These are phyloP conservation scores for Nannoperca australis DNA, from an alignment of 2,797 vertebrate species.

Conservation along the genomic window DNA sequence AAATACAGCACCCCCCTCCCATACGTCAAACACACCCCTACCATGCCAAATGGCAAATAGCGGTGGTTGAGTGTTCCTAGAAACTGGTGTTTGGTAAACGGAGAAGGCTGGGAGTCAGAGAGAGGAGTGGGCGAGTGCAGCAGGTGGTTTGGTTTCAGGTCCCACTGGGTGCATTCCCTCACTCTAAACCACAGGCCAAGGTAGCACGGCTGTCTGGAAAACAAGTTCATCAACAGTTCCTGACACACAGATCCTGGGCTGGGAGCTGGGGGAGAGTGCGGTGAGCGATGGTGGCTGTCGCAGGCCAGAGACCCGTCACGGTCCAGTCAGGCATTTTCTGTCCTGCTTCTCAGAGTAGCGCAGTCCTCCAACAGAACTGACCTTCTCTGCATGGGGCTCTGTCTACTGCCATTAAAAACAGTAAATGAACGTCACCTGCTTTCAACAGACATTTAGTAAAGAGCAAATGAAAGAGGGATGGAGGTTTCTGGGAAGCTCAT, in stretches of 20 bases:
- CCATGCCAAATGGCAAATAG: constrained; percentile 80
- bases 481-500: constrained; percentile 30
- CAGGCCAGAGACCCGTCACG: constrained; percentile 42
- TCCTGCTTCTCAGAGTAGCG: constrained; percentile 26
- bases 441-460: constrained; percentile 45
- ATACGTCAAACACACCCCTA: constrained; percentile 42
- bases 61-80: constrained; percentile 78
- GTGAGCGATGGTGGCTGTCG: too few relatives aligned
- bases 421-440: constrained; percentile 31
- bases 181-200: constrained; percentile 66
- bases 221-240: constrained; percentile 81
- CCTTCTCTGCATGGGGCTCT: constrained; percentile 34
- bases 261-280: background rate
- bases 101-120: constrained; percentile 82
- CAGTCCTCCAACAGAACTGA: constrained; percentile 42
- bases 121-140: constrained; percentile 71
- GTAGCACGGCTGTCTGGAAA: constrained; percentile 79
- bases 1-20: constrained; percentile 38
- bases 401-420: constrained; percentile 54
- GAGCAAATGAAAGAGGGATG: constrained; percentile 20
- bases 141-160: constrained; percentile 81
- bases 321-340: constrained; percentile 35
- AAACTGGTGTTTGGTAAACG: constrained; percentile 85
- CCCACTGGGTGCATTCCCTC: constrained; percentile 78
- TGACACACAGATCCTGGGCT: constrained; percentile 55